A percentile compares a stretch with the other conserved stretches of the same genome.
These are phyloP conservation scores for Stenodera caucasica DNA, from an alignment of 2,888 invertebrate species.

Conservation along the genomic window DNA sequence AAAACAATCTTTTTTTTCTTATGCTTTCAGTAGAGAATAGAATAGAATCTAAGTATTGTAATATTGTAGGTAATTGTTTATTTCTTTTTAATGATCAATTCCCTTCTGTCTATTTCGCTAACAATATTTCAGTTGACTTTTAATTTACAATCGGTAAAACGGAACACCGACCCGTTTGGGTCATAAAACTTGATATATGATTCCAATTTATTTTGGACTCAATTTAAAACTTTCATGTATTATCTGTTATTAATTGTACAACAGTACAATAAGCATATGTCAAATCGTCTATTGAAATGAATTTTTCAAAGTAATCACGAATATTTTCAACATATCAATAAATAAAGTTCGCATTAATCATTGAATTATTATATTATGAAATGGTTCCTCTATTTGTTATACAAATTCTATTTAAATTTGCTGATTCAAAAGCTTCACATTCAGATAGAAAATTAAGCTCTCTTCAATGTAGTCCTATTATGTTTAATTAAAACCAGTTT, in stretches of 20 bases:
- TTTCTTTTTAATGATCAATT: neutral
- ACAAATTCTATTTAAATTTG: neutral
- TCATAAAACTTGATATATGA: slow-evolving; percentile 35
- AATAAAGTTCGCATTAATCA: no score
- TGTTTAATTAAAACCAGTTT: slow-evolving; percentile 11
- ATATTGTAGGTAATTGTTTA: no score
- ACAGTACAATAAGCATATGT: neutral
- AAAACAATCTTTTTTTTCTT: neutral
- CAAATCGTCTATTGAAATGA: no score
- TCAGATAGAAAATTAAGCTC: neutral
- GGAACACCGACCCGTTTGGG: slow-evolving; percentile 26
- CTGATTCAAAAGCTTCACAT: neutral
- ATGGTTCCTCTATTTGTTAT: no score
- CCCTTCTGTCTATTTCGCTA: slow-evolving; percentile 7
- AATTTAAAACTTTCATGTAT: slow-evolving; percentile 33
- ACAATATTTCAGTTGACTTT: slow-evolving; percentile 17
- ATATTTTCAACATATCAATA: no score
- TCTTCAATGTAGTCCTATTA: neutral
- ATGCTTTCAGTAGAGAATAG: no score
- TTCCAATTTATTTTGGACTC: slow-evolving; percentile 32
- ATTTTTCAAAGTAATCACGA: no score
- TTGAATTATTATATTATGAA: no score
- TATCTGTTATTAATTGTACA: slow-evolving; percentile 39
- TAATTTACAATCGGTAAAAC: slow-evolving; percentile 29
- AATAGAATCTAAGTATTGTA: no score